Evolutionary conservation across 2,113 vertebrate species (phyloP).

Genomic region (Tragelaphus scriptus): DNA sequence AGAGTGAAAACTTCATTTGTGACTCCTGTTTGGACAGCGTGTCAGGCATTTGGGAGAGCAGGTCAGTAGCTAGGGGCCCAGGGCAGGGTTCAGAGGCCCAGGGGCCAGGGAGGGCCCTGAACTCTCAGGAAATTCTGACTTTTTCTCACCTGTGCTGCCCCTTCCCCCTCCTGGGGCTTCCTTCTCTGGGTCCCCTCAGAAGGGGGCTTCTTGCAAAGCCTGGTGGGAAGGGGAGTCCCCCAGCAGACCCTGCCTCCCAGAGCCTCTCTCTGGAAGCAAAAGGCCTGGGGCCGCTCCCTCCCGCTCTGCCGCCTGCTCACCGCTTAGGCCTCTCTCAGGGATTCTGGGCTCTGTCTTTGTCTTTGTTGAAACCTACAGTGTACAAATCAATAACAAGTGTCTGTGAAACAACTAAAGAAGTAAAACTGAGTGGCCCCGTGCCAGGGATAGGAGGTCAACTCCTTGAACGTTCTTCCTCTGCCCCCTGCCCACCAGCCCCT

Average conservation of each 20-base stretch:
- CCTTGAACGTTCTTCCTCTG: not conserved
- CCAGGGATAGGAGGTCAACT: not conserved
- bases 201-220: not conserved
- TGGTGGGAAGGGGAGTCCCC: not conserved
- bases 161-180: rapidly evolving
- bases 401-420: constrained; percentile 3
- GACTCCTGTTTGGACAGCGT: not conserved
- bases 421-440: not conserved
- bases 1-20: not conserved
- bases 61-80: not conserved
- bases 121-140: not conserved
- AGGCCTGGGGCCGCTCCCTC: not conserved
- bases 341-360: not conserved
- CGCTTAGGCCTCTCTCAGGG: not conserved
- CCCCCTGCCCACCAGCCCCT: not conserved
- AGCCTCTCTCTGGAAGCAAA: not conserved
- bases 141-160: not conserved
- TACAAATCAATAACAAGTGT: not conserved
- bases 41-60: not conserved
- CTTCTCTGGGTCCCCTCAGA: not conserved
- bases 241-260: not conserved
- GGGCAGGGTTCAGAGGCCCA: not conserved
- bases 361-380: constrained; percentile 21
- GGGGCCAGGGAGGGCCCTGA: not conserved
- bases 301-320: not conserved